Base-by-base conservation (phyloP, 53 echinoderm and acorn worm genomes). In the Hippasteria phrygiana region DNA sequence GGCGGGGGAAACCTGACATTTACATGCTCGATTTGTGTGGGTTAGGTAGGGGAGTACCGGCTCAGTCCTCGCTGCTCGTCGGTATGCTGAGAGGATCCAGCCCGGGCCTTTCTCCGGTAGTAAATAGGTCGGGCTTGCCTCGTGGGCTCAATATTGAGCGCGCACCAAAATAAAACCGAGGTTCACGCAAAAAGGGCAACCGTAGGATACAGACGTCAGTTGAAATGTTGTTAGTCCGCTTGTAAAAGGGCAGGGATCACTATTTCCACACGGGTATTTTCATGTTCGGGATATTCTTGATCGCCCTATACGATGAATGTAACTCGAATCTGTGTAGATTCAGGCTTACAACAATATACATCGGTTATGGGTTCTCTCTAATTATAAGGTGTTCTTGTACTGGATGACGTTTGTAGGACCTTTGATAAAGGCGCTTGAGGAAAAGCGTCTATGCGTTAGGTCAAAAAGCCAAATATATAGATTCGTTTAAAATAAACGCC, bases 111-210 rank as follows among this genome's bases (percentile, higher is more conserved):
- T 54, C 54, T 2, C 5, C 46, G 16, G 26, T 24, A 59, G 59
- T 59, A 59, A 59, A 20, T 59, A 59, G 59, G 59, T 59, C 26
- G 26, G 59, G 59, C 59, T 59, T 59, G 59, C 59, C 59, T 59
- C 8, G 26, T 59, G 26, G 26, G 59, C 59, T 14, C 59, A 59
- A 59, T 59, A 59, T 59, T 59, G 59, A 59, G 26, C 2, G 59
- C 22, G 59, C n/a, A 14, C 59, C 22, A 59, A 22, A 59, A 24
- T 59, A 59, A 59, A 59, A 59, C 59, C 59, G 59, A 59, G 59
- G n/a, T 26, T 59, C 8, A 6, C 59, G 22, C 59, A 22, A 59
- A 24, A 59, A n/a, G 26, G 59, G 17, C 59, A 59, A 7, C 26
- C 1, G 26, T 24, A 4, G 20, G 59, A 59, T 26, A 26, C 59